Conservation (phyloP, 2,113 vertebrate species). For the Capreolus pygargus region DNA sequence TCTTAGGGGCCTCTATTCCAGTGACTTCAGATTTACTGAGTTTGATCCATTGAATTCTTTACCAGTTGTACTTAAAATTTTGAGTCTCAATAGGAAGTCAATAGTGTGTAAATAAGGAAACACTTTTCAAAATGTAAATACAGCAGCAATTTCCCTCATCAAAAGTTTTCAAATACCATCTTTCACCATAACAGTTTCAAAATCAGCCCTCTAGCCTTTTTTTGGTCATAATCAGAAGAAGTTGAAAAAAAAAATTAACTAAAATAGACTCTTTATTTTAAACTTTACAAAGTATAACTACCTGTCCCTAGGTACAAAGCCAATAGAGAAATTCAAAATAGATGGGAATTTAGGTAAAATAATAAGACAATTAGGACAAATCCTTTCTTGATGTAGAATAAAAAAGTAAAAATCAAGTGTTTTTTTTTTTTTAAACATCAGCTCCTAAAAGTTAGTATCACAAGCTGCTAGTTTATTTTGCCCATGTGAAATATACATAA, state of each 20-base stretch:
- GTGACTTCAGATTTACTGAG: slow-evolving; percentile 83
- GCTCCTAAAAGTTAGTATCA: slow-evolving; percentile 13
- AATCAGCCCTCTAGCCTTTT: slow-evolving; percentile 37
- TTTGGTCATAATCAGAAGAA: slow-evolving; percentile 54
- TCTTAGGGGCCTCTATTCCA: slow-evolving; percentile 85
- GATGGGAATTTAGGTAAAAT: background rate
- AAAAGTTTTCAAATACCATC: slow-evolving; percentile 72
- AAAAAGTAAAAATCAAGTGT: slow-evolving; percentile 4
- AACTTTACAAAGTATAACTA: slow-evolving; percentile 49
- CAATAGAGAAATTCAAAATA: slow-evolving; percentile 31
- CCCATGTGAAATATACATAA: background rate
- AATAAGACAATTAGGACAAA: background rate
- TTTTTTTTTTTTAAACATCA: background rate
- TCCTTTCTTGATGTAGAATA: background rate
- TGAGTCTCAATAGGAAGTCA: slow-evolving; percentile 76
- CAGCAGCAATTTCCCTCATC: slow-evolving; percentile 56
- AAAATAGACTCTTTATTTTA: slow-evolving; percentile 35
- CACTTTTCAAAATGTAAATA: slow-evolving; percentile 72
- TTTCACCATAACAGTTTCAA: slow-evolving; percentile 57
- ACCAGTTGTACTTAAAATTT: slow-evolving; percentile 83
- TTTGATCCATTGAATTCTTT: slow-evolving; percentile 85
- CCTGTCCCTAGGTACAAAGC: background rate
- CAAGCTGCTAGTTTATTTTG: slow-evolving; percentile 8
- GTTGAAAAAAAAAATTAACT: slow-evolving; percentile 41
- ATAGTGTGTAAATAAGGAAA: slow-evolving; percentile 74